These are phyloP conservation scores for Antheraea yamamai DNA, from an alignment of 2,888 invertebrate genomes.

Conservation along the genomic window DNA sequence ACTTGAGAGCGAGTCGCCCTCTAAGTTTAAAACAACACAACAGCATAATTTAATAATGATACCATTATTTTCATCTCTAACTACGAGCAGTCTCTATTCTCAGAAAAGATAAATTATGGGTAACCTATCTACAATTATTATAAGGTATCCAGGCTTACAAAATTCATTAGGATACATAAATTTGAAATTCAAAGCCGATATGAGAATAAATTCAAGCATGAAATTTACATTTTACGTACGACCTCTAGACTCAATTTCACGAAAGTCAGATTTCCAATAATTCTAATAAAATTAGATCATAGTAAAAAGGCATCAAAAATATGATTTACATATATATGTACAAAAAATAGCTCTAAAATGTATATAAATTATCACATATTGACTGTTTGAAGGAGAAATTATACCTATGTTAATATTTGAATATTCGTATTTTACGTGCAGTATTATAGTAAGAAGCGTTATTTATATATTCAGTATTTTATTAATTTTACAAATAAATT, in stretches of 20 bases:
- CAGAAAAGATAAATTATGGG: not conserved
- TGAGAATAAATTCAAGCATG: conserved; percentile 71
- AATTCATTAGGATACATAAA: conserved; percentile 49
- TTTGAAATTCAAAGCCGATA: conserved; percentile 58
- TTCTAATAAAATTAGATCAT: conserved; percentile 34
- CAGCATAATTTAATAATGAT: not conserved
- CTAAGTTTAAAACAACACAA: not conserved
- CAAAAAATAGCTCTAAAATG: not conserved
- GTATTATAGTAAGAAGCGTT: too few relatives aligned
- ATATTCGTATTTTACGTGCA: too few relatives aligned
- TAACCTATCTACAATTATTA: not conserved
- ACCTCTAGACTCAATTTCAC: conserved; percentile 56
- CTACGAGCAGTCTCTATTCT: not conserved
- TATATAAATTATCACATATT: too few relatives aligned
- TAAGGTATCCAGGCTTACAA: conserved; percentile 23
- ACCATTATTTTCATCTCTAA: not conserved
- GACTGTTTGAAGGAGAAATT: too few relatives aligned
- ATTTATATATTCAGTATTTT: too few relatives aligned
- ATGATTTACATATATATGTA: not conserved
- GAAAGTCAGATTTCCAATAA: conserved; percentile 55
- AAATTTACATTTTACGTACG: conserved; percentile 66
- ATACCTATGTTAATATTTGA: too few relatives aligned
- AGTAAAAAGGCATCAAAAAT: not conserved
- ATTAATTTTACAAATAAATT: too few relatives aligned
- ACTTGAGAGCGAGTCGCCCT: too few relatives aligned